These are phyloP conservation scores for Cepaea nemoralis DNA, from an alignment of 1,140 invertebrate species.

Conservation along the genomic window DNA sequence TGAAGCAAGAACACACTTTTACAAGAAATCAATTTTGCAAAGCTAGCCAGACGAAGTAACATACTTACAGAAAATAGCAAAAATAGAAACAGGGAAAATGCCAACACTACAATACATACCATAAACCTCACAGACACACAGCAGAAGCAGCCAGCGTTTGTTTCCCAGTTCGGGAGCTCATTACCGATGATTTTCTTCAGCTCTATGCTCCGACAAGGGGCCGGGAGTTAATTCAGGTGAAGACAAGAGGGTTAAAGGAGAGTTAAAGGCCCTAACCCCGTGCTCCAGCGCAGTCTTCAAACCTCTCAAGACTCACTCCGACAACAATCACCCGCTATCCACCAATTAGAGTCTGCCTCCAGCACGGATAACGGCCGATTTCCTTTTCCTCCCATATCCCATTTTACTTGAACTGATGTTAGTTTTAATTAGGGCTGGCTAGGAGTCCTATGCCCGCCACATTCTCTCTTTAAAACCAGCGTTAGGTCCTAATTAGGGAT, in stretches of 20 bases:
- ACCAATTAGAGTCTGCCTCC: conserved; percentile 8
- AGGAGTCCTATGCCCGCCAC: not conserved
- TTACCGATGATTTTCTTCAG: conserved; percentile 5
- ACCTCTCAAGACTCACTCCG: conserved; percentile 5
- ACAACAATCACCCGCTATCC: conserved; percentile 17
- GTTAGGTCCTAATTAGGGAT: conserved; percentile 10
- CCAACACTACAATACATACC: no score
- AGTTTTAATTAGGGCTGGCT: conserved; percentile 4
- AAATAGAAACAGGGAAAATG: no score
- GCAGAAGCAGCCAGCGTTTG: not conserved
- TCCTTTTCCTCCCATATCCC: conserved; percentile 11
- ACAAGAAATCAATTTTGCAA: no score
- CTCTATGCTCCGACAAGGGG: not conserved
- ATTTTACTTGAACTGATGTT: conserved; percentile 16
- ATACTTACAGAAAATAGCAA: no score
- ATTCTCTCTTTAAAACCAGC: not conserved
- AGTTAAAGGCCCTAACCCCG: conserved; percentile 17
- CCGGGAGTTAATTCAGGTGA: conserved; percentile 3
- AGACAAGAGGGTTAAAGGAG: conserved; percentile 11
- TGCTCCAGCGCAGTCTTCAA: not conserved
- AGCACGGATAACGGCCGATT: conserved; percentile 15
- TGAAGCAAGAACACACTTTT: no score
- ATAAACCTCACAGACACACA: not conserved
- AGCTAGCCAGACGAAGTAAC: no score
- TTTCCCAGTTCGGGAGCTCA: not conserved